Conservation (phyloP, 2,113 vertebrate genomes). For the Bubo blakistoni region DNA sequence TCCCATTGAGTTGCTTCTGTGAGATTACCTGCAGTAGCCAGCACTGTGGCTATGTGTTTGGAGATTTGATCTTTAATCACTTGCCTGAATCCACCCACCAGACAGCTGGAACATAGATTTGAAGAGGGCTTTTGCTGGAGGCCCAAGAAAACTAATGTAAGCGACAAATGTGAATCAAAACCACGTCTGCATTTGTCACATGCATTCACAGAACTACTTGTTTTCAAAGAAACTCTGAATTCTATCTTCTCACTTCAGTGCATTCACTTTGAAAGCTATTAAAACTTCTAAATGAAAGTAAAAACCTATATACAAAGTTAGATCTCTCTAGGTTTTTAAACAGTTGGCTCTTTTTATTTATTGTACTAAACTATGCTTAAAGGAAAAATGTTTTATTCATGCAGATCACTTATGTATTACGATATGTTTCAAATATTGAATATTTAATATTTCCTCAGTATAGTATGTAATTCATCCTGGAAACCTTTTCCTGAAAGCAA, state of each 20-base stretch:
- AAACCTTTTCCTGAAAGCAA: neutral
- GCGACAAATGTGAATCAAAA: neutral
- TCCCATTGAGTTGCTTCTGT: neutral
- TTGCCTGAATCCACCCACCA: neutral
- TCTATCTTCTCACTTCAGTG: neutral
- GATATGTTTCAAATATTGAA: neutral
- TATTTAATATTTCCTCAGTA: neutral
- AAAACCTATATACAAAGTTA: neutral
- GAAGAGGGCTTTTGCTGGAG: neutral
- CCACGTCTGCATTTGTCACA: neutral
- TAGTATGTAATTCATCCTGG: neutral
- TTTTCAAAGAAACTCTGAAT: neutral
- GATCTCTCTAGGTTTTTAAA: neutral
- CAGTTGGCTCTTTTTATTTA: neutral
- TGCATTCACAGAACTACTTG: neutral
- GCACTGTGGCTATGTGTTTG: fast-evolving
- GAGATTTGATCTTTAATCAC: neutral
- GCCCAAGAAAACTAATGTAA: neutral
- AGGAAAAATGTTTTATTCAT: constrained; percentile 24
- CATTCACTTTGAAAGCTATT: neutral
- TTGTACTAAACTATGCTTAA: neutral
- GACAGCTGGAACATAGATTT: neutral
- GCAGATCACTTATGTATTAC: neutral
- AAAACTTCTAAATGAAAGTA: neutral
- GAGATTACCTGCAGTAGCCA: neutral